Conservation (phyloP, 1,140 invertebrate genomes). For the Panagrolaimus sp. region DNA sequence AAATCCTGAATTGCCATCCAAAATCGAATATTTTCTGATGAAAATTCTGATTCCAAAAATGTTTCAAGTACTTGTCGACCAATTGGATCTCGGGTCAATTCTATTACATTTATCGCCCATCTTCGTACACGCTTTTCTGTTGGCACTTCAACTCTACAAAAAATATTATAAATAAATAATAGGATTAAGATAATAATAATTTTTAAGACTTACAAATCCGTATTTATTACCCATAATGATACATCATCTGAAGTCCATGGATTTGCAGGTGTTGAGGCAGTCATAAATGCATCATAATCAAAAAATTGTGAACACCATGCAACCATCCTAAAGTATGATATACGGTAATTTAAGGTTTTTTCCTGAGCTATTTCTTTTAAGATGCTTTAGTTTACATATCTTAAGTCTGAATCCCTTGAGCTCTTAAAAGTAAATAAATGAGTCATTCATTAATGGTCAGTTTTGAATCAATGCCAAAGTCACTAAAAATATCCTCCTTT, state of each 20-base stretch:
- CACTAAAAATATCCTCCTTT: too few species aligned
- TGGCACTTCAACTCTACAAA: conserved; percentile 77
- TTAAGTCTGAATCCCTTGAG: too few species aligned
- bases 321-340: conserved; percentile 29
- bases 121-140: conserved; percentile 87
- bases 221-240: conserved; percentile 83
- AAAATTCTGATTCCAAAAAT: conserved; percentile 87
- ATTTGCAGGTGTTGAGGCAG: conserved; percentile 84
- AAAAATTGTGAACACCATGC: conserved; percentile 75
- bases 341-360: conserved; percentile 19
- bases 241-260: conserved; percentile 90
- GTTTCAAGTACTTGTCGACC: conserved; percentile 68
- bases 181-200: not conserved
- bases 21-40: conserved; percentile 93
- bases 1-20: conserved; percentile 89
- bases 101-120: conserved; percentile 91
- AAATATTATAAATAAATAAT: conserved; percentile 19
- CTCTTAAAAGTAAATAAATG: too few species aligned
- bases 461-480: too few species aligned
- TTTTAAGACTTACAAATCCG: conserved; percentile 69
- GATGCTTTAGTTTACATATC: too few species aligned
- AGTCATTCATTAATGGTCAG: too few species aligned
- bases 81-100: conserved; percentile 84
- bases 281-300: conserved; percentile 90
- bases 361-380: too few species aligned